phyloP scores from a whole-genome alignment of 30 jellyfish, hydroid and myxozoan genomes.

The Hydractinia symbiolongicarpus region DNA sequence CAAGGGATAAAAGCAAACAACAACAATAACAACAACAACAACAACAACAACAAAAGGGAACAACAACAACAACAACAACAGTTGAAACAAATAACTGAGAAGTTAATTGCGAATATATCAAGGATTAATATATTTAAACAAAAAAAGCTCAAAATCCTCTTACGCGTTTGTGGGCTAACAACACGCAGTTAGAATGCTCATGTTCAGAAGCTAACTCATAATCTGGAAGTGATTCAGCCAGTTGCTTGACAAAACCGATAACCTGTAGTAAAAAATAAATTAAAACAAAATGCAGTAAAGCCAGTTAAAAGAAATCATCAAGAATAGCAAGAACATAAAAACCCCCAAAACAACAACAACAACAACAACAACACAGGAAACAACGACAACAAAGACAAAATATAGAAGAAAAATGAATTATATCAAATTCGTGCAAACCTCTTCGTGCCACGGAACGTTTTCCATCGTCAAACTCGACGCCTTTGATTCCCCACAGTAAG shows the following conservation, averaged over 20 bases:
- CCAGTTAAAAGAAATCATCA: background rate
- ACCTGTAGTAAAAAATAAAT: slow-evolving; percentile 44
- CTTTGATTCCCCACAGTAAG: slow-evolving; percentile 96
- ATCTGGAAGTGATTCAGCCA: slow-evolving; percentile 60
- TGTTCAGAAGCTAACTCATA: slow-evolving; percentile 96
- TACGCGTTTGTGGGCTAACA: slow-evolving; percentile 93
- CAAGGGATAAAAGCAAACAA: background rate
- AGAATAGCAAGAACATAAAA: background rate
- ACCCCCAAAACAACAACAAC: background rate
- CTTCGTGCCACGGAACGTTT: slow-evolving; percentile 97
- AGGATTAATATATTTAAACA: no score
- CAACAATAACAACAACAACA: background rate
- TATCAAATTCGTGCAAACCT: slow-evolving; percentile 41
- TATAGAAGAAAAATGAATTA: background rate
- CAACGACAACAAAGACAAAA: background rate
- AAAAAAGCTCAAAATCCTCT: background rate
- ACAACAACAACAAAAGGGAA: background rate
- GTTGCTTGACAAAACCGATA: slow-evolving; percentile 64
- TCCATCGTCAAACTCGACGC: slow-evolving; percentile 91
- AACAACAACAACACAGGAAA: background rate
- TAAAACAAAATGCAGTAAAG: background rate
- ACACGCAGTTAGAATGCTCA: slow-evolving; percentile 96
- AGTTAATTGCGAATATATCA: background rate
- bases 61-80: background rate
- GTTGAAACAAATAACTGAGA: background rate